Percentiles rank a stretch among this genome's conserved stretches.
Conservation (phyloP, 2,797 vertebrate genomes). For the Mareca penelope region DNA sequence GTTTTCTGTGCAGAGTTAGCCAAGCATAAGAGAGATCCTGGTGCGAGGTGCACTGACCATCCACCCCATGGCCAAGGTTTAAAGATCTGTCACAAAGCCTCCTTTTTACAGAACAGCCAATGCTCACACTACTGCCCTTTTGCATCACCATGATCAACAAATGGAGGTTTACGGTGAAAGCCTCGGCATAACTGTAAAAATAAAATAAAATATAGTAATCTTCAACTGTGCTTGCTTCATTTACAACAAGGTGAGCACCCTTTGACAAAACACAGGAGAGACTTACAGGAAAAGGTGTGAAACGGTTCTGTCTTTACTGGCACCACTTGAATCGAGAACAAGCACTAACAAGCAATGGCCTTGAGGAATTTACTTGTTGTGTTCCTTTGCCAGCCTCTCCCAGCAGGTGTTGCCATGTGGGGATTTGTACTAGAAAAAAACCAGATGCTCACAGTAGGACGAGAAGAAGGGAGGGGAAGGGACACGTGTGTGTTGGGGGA, state of each 20-base stretch:
- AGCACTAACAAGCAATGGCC: conserved; percentile 74
- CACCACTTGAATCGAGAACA: conserved; percentile 78
- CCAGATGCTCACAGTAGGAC: not conserved
- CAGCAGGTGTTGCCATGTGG: conserved; percentile 56
- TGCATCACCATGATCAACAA: not conserved
- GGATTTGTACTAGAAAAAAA: conserved; percentile 45
- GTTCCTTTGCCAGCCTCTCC: conserved; percentile 71
- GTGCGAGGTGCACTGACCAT: not conserved
- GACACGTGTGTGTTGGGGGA: not conserved
- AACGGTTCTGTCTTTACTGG: conserved; percentile 65
- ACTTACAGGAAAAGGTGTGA: conserved; percentile 75
- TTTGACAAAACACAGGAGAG: conserved; percentile 37
- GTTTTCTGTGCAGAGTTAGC: not conserved
- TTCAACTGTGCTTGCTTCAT: not conserved
- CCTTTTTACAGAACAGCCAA: not conserved
- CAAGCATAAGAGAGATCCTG: not conserved
- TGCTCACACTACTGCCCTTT: not conserved
- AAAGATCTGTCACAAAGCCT: not conserved
- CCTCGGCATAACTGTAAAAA: not conserved
- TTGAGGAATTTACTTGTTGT: conserved; percentile 64
- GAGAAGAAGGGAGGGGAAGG: not conserved
- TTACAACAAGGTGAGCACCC: not conserved
- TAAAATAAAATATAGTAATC: not conserved
- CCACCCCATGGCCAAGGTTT: not conserved
- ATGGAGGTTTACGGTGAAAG: not conserved